phyloP scores from a whole-genome alignment of 2,797 vertebrate species.

The Muscicapa comitata region DNA sequence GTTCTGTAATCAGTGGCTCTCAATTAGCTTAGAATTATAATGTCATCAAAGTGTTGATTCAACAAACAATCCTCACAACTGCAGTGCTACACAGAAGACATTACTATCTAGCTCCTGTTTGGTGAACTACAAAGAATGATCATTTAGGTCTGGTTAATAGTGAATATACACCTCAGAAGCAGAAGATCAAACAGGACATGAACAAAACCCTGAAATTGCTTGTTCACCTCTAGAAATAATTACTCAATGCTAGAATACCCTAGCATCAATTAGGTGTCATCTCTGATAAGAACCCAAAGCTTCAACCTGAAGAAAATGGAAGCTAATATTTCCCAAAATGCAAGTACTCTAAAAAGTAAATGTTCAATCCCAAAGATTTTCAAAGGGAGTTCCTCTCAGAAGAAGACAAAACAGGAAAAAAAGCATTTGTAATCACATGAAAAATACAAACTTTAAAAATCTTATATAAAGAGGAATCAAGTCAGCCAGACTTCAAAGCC shows the following conservation, averaged over 20 bases:
- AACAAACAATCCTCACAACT: slow-evolving; percentile 41
- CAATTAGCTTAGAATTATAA: slow-evolving; percentile 38
- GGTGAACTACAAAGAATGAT: background rate
- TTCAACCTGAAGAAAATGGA: background rate
- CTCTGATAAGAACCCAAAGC: background rate
- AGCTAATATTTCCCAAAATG: background rate
- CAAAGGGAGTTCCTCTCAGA: background rate
- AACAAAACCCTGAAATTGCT: background rate
- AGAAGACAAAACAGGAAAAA: background rate
- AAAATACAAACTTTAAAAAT: background rate
- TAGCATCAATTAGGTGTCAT: background rate
- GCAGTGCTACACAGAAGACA: slow-evolving; percentile 74
- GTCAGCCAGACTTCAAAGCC: background rate
- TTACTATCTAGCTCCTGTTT: background rate
- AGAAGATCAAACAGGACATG: background rate
- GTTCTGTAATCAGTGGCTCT: slow-evolving; percentile 18
- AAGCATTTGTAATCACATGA: background rate
- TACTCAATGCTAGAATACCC: background rate
- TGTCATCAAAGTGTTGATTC: slow-evolving; percentile 41
- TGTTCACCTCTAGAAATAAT: background rate
- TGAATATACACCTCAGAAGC: background rate
- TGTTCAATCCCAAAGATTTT: background rate
- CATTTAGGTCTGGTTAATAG: background rate
- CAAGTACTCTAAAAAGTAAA: background rate
- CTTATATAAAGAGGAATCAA: background rate